Evolutionary conservation across 2,113 vertebrate species (phyloP), one percentile per base, ranked within the genome.

Genomic region (Martes martes): DNA sequence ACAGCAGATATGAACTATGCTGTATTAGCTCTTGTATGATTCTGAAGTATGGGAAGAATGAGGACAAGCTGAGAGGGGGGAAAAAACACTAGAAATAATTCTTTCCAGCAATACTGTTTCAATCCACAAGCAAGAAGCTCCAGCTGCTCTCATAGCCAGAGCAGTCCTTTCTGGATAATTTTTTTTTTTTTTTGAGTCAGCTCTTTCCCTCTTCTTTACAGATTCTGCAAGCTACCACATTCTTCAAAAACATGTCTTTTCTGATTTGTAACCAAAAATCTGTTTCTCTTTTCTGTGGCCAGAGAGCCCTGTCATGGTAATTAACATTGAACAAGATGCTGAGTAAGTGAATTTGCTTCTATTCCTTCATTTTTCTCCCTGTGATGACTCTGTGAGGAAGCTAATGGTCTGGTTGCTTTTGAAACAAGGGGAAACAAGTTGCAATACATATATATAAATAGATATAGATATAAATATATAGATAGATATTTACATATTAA

Each of bases 1-100:
- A 11, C 26, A 16, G 24, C 11, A 42, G 36, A 33, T 3, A 31
- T 1, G 10, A 69, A n/a, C 16, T 15, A 45, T 2, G 3, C 3
- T 26, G 16, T 50, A 26, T 18, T 11, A 23, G 19, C 26, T 42
- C 5, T 11, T 42, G 6, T 59, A 21, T 14, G 39, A 45, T 83
- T 82, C 5, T 59, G 36, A 82, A n/a, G 33, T n/a, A 71, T 3
- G 14, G 6, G 6, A 59, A 92, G 6, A n/a, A 19, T n/a, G n/a
- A 26, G 16, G 26, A 33, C 16, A n/a, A 65, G 19, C 71, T 24
- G 21, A 23, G 21, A 13, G 71, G 10, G 21, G 10, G 2, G 11
- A 9, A 2, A 13, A 52, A 36, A 2, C 7, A 36, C 16, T 21
- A n/a, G 16, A 52, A 65, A 52, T 69, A 28, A 69, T 42, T 57